phyloP scores from a whole-genome alignment of 2,113 vertebrate genomes.

The Vanacampus margaritifer region DNA sequence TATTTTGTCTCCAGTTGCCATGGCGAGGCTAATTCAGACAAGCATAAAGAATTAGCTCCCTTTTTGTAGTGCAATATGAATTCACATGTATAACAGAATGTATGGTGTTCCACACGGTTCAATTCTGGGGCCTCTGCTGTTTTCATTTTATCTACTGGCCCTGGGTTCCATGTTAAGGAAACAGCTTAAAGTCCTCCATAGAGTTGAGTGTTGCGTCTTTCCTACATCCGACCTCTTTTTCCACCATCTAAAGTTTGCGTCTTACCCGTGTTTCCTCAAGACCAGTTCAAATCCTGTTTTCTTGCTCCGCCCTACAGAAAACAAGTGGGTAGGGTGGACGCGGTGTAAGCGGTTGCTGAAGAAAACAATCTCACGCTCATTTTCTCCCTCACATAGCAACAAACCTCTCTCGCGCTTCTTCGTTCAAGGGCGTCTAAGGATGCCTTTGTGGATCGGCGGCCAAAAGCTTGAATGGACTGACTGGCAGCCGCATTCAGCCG shows the following conservation, averaged over 20 bases:
- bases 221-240: no score
- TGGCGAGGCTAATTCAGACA: background rate
- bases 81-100: no score
- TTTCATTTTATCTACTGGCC: no score
- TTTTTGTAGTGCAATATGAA: background rate
- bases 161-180: no score
- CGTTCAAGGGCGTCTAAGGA: background rate
- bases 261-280: background rate
- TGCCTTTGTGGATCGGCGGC: background rate
- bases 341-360: background rate
- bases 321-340: no score
- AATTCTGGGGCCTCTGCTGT: no score
- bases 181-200: no score
- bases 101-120: no score
- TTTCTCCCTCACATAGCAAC: background rate
- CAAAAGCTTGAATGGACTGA: background rate
- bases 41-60: background rate
- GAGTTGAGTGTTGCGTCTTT: no score
- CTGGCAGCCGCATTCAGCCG: background rate
- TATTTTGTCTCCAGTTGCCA: background rate
- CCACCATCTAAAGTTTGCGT: no score
- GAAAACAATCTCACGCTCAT: background rate
- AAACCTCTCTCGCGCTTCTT: background rate
- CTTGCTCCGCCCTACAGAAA: background rate
- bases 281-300: background rate